Base-by-base conservation (phyloP, 2,113 vertebrate genomes). In the Chinchilla lanigera region DNA sequence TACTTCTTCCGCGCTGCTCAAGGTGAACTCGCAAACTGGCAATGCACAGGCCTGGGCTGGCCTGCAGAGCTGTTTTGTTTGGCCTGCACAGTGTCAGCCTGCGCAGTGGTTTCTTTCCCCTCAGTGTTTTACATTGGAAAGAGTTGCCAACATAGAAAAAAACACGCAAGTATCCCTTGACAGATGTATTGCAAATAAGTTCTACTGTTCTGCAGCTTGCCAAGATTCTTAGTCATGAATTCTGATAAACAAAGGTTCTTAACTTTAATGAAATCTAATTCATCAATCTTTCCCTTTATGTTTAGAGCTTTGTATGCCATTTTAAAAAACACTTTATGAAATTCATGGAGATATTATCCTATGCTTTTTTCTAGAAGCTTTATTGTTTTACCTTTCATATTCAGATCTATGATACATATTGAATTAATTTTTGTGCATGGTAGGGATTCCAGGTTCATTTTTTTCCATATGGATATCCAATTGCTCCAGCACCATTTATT, bases 171-270 rank as follows among this genome's bases (percentile, higher is more conserved):
- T 93, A 90, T 93, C 41, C 82, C 90, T 90, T 95, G 89, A 97
- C 93, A 97, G 91, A 97, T 94, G 71, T 94, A 86, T 84, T 93
- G 93, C 93, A 96, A 97, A 58, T 97, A 97, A 87, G 84, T 95
- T 97, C 93, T 97, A 90, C 91, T 97, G 86, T 90, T 96, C 88
- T 17, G 0, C 38, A 95, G 93, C 44, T 89, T 96, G 80, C 96
- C 97, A 95, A 95, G 97, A 92, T 56, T 84, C 84, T 96, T 97
- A 71, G 94, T 80, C 92, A 90, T 92, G 38, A 94, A 92, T 97
- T 96, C 92, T 95, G 92, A 87, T 60, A 94, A 97, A 95, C 71
- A 95, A 60, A 96, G 89, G 92, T 93, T 94, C 86, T 93, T 93
- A 90, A 91, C 94, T 89, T 97, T 87, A 95, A 96, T 96, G 56